Evolutionary conservation across 2,888 invertebrate species (phyloP).

Genomic region (Aromia moschata): DNA sequence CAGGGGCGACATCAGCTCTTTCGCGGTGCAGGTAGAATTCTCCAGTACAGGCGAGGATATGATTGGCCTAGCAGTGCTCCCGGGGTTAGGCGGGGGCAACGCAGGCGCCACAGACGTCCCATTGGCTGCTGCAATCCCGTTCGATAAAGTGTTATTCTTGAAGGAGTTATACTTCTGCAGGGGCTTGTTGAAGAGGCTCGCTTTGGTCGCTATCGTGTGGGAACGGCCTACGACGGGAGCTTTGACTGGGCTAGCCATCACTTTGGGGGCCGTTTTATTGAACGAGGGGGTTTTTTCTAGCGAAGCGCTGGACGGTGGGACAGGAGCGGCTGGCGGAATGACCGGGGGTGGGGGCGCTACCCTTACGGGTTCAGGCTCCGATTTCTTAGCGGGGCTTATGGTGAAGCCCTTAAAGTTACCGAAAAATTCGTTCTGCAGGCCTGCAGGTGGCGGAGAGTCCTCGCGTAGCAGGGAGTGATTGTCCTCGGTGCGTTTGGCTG

Average conservation of each 20-base stretch:
- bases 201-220: constrained; percentile 38
- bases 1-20: constrained; percentile 74
- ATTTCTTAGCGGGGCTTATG: constrained; percentile 71
- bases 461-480: constrained; percentile 72
- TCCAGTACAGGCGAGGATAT: constrained; percentile 85
- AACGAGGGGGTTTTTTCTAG: constrained; percentile 48
- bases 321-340: constrained; percentile 53
- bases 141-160: constrained; percentile 63
- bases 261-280: constrained; percentile 40
- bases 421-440: constrained; percentile 71
- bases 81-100: constrained; percentile 72
- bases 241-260: constrained; percentile 27
- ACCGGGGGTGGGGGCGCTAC: constrained; percentile 75
- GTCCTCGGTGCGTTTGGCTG: constrained; percentile 70
- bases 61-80: constrained; percentile 73
- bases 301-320: not conserved
- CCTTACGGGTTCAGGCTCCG: constrained; percentile 54
- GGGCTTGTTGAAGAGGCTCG: constrained; percentile 46
- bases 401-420: constrained; percentile 88
- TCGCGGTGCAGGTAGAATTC: constrained; percentile 82
- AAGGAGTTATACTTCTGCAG: constrained; percentile 51
- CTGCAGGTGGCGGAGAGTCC: constrained; percentile 48
- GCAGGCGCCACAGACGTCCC: constrained; percentile 62
- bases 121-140: constrained; percentile 60
- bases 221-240: constrained; percentile 42